Conservation (phyloP, 2,888 invertebrate species). For the Sicus ferrugineus region DNA sequence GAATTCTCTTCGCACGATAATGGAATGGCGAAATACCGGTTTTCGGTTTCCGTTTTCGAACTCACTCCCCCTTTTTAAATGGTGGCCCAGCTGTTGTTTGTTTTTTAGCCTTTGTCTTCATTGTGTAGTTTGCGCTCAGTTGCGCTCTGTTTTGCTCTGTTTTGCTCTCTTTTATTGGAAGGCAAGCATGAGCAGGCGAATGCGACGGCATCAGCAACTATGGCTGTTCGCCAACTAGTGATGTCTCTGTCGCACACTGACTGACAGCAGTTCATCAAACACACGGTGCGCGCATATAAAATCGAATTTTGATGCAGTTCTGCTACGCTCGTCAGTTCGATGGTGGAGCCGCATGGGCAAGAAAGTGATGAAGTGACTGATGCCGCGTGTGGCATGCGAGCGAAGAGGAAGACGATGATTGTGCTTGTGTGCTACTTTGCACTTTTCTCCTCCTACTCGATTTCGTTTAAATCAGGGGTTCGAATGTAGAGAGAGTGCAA, state of each 20-base stretch:
- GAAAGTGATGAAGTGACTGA: slow-evolving; percentile 19
- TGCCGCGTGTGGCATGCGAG: background rate
- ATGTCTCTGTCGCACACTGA: slow-evolving; percentile 46
- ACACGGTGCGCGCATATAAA: slow-evolving; percentile 39
- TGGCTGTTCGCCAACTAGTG: background rate
- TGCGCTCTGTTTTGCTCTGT: background rate
- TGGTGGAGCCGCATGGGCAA: background rate
- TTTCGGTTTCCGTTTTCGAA: slow-evolving; percentile 12
- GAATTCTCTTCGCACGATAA: background rate
- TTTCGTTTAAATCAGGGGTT: background rate
- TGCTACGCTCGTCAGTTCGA: background rate
- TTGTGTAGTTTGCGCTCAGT: background rate
- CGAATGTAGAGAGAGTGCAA: background rate
- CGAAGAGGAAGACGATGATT: background rate
- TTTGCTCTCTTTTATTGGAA: background rate
- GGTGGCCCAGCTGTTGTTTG: background rate
- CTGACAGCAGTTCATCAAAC: slow-evolving; percentile 62
- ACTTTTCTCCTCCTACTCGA: slow-evolving; percentile 29
- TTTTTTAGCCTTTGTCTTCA: background rate
- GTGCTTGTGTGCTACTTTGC: slow-evolving; percentile 6
- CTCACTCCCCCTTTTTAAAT: slow-evolving; percentile 23
- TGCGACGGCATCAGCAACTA: background rate
- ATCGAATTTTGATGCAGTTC: slow-evolving; percentile 50
- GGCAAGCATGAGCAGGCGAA: background rate
- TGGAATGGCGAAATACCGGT: slow-evolving; percentile 24